A percentile compares a stretch with the other conserved stretches of the same genome.
Evolutionary conservation across 2,797 vertebrate genomes (phyloP).

Genomic region (Vultur gryphus): DNA sequence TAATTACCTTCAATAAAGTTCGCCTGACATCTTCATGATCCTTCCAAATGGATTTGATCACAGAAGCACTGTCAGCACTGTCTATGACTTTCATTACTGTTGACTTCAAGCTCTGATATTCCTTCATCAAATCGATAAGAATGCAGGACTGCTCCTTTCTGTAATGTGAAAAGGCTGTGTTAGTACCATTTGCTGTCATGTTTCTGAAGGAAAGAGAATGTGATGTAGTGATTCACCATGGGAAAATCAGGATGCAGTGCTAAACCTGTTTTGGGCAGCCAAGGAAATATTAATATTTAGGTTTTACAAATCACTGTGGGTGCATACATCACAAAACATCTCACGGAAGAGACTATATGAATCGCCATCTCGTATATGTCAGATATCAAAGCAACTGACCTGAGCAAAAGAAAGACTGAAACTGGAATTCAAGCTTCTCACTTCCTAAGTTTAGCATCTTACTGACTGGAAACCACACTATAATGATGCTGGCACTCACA

Average conservation of each 20-base stretch:
- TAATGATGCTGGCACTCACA: background rate
- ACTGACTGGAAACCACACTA: background rate
- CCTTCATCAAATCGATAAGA: conserved; percentile 84
- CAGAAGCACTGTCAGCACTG: conserved; percentile 75
- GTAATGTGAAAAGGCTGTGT: background rate
- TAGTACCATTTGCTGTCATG: background rate
- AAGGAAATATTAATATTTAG: background rate
- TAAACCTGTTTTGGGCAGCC: background rate
- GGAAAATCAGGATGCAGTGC: background rate
- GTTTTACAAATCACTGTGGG: background rate
- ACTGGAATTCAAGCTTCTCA: background rate
- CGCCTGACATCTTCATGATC: conserved; percentile 84
- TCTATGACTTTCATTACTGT: conserved; percentile 80
- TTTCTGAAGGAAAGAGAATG: background rate
- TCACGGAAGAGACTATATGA: background rate
- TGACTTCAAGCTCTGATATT: conserved; percentile 83
- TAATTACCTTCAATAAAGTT: conserved; percentile 82
- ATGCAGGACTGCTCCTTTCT: conserved; percentile 87
- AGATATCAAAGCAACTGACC: background rate
- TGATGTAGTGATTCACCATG: background rate
- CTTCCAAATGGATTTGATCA: conserved; percentile 82
- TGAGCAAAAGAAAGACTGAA: background rate
- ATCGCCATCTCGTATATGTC: background rate
- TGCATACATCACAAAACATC: background rate
- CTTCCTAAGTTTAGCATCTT: background rate